phyloP scores from a whole-genome alignment of 2,113 vertebrate species.

The Protobothrops mucrosquamatus region DNA sequence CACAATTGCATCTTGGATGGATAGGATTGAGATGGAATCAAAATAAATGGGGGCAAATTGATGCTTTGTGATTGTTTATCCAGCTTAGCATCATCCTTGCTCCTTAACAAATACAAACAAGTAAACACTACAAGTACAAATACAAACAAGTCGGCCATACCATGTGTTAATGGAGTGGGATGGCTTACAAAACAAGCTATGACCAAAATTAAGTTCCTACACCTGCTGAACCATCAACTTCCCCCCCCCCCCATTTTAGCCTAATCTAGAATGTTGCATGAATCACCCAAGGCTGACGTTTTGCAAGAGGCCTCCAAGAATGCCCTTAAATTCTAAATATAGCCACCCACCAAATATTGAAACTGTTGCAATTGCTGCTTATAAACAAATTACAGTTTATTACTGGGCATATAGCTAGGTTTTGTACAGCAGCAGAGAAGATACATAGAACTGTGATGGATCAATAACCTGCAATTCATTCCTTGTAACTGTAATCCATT shows the following conservation, averaged over 20 bases:
- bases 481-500: neutral
- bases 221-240: neutral
- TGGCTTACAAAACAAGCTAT: neutral
- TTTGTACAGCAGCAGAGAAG: neutral
- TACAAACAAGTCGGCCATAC: neutral
- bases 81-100: neutral
- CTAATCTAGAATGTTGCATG: neutral
- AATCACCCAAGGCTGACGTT: neutral
- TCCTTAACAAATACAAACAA: neutral
- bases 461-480: neutral
- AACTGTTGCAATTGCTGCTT: neutral
- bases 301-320: neutral
- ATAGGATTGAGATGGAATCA: neutral
- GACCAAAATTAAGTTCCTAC: neutral
- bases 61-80: neutral
- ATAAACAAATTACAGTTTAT: neutral
- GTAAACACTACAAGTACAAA: neutral
- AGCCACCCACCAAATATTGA: neutral
- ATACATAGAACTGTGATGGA: neutral
- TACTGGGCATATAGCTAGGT: neutral
- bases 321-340: neutral
- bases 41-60: neutral
- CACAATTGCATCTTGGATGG: neutral
- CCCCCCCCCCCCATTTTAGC: neutral
- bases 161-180: neutral